Base-by-base conservation (phyloP, 2,797 vertebrate genomes). In the Coranthus polyacanthus region DNA sequence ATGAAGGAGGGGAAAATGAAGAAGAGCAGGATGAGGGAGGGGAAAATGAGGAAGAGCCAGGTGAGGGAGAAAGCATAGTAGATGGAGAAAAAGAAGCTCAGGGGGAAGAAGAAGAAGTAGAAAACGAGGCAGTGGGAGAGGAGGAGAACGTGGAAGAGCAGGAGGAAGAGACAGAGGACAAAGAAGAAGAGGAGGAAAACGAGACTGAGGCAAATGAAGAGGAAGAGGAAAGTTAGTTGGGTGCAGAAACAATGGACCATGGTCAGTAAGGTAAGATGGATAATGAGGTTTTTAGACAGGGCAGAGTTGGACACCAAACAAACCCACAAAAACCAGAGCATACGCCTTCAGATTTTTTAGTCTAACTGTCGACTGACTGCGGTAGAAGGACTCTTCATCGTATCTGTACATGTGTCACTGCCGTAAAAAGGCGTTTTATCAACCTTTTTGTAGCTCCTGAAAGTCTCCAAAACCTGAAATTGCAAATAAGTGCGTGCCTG, bases 371-470 rank as follows among this genome's bases (percentile, higher is more conserved):
- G 20, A 41, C 61, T 22, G 77, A 68, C 63, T 58, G 68, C 43
- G 72, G 67, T 7, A 72, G 41, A 75, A 37, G 50, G 60, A 80
- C 71, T 79, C 82, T 79, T 79, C 79, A 71, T 74, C 77, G 67
- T 84, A 62, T 87, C 78, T 87, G 83, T 79, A 78, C 84, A 83
- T 88, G 59, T 75, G 85, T 89, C 88, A 91, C 91, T 92, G 89
- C 92, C 88, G 81, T 13, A 17, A 17, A 32, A 41, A 54, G 10
- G 26, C 29, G 50, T 86, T 83, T 81, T 75, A 83, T 65, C 15
- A 7, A 84, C 72, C 47, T 90, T 91, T n/a, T 85, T 91, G 89
- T 92, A 92, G 87, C 89, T 84, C 75, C 70, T 63, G 38, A 52
- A 55, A n/a, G n/a, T n/a, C n/a, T n/a, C n/a, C n/a, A n/a, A n/a